Base-by-base conservation (phyloP, 2,113 vertebrate genomes). In the Phycodurus eques region DNA sequence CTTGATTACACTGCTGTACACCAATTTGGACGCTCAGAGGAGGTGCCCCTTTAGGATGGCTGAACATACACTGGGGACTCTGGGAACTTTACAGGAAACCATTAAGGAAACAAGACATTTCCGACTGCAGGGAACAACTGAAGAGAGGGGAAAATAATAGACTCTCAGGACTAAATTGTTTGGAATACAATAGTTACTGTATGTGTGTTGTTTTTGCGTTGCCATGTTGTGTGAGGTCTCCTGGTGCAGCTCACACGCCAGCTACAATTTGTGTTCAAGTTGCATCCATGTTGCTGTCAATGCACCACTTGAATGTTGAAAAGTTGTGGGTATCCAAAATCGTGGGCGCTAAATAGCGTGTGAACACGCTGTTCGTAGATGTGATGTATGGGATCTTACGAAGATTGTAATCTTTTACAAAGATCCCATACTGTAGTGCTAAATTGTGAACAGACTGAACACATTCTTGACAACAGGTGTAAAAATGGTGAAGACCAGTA, bases 61-160 rank as follows among this genome's bases (percentile, higher is more conserved):
- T 84, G 75, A 72, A 72, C 88, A 77, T 80, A 76, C 82, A 17
- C 81, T 73, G 42, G 87, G 88, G 84, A 89, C 87, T 88, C 79
- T 80, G 76, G 71, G 77, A 91, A 80, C 84, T 81, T 85, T 85
- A 88, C 90, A 92, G 90, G 89, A 92, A 93, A 60, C 83, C 75
- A 91, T 93, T 91, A 90, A 89, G 87, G 87, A 88, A 92, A 89
- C 87, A 85, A 88, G 88, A 91, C 83, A 87, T 91, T 90, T 92
- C 90, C 85, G 84, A 90, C 88, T 83, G 67, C 90, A 91, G 76
- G 81, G 83, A 88, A 78, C 80, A 67, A 84, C 60, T 44, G 8
- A 46, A 64, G 46, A 74, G 73, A 47, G 63, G 56, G 60, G 62
- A 44, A 57, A 69, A 64, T 77, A 85, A 88, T 33, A 71, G 76